Evolutionary conservation across 1,140 invertebrate genomes (phyloP).

Genomic region (Hetaerina americana): DNA sequence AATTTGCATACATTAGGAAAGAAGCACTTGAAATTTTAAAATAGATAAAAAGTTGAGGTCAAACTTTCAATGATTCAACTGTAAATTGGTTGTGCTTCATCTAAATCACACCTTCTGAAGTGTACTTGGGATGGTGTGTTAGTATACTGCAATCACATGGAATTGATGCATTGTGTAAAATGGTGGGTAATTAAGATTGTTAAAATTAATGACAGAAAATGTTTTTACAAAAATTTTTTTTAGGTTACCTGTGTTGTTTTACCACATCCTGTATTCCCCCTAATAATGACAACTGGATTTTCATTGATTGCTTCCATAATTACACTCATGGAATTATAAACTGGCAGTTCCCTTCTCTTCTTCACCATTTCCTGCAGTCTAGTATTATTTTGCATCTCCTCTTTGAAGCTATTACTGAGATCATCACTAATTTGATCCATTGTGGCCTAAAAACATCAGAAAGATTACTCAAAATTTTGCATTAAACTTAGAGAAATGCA

Average conservation of each 20-base stretch:
- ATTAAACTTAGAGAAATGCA: too few relatives aligned
- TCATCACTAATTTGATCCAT: constrained; percentile 73
- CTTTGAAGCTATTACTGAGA: constrained; percentile 46
- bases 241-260: constrained; percentile 46
- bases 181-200: background rate
- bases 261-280: constrained; percentile 91
- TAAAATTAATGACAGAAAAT: constrained; percentile 5
- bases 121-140: constrained; percentile 34
- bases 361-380: constrained; percentile 47
- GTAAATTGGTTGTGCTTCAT: too few relatives aligned
- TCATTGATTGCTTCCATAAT: constrained; percentile 78
- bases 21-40: too few relatives aligned
- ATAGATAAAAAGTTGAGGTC: too few relatives aligned
- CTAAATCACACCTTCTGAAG: constrained; percentile 33
- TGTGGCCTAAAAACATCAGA: constrained; percentile 39
- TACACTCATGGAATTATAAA: constrained; percentile 50
- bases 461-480: too few relatives aligned
- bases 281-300: constrained; percentile 74
- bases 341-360: constrained; percentile 60
- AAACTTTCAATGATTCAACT: too few relatives aligned
- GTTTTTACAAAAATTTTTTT: background rate
- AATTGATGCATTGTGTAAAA: background rate
- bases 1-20: too few relatives aligned
- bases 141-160: background rate
- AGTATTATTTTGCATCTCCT: constrained; percentile 46